These are phyloP conservation scores for Euleptes europaea DNA, from an alignment of 2,113 vertebrate genomes.

Conservation along the genomic window DNA sequence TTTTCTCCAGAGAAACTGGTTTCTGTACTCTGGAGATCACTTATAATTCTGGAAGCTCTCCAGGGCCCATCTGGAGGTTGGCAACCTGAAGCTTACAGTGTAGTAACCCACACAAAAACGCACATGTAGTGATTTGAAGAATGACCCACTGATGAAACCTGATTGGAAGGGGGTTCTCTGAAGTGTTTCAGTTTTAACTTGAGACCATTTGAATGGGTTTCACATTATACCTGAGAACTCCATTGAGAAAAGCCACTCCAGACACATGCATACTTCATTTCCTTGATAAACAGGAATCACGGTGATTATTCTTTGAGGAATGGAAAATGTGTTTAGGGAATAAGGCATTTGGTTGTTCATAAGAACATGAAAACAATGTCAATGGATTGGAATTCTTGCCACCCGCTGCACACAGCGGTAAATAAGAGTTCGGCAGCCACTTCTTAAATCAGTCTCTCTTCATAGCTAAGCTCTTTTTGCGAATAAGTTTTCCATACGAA, in stretches of 20 bases:
- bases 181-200: not conserved
- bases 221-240: not conserved
- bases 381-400: constrained; percentile 17
- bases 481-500: constrained; percentile 7
- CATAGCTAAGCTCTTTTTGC: constrained; percentile 22
- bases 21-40: too few species aligned
- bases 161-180: not conserved
- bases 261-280: not conserved
- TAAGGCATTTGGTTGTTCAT: constrained; percentile 37
- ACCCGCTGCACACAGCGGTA: constrained; percentile 35
- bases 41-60: too few species aligned
- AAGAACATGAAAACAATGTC: constrained; percentile 39
- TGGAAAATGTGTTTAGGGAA: constrained; percentile 41
- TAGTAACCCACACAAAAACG: not conserved
- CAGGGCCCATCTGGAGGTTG: too few species aligned
- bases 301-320: constrained; percentile 40
- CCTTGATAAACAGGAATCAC: constrained; percentile 26
- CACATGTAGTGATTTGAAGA: not conserved
- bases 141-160: not conserved
- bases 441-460: constrained; percentile 42
- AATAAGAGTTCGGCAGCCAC: constrained; percentile 32
- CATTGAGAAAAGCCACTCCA: not conserved
- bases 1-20: too few species aligned
- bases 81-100: too few species aligned
- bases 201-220: not conserved